Conservation (phyloP, 2,113 vertebrate genomes). For the Myotis brandtii region DNA sequence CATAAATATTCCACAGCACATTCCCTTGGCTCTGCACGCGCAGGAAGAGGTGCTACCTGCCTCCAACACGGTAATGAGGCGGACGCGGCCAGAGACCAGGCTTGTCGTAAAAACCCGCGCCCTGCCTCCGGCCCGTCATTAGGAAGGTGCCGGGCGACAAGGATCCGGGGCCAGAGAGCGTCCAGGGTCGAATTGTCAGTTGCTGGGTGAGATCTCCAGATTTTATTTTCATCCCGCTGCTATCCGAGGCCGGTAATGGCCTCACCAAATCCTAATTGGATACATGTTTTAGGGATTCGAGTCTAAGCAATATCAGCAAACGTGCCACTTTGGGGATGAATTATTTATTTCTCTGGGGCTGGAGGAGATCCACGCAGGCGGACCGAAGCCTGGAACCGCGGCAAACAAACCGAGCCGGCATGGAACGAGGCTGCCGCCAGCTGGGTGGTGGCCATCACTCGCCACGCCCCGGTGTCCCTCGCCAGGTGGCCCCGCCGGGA, state of each 20-base stretch:
- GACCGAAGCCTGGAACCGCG: neutral
- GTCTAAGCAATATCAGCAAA: conserved; percentile 69
- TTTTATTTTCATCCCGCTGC: neutral
- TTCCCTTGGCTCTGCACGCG: neutral
- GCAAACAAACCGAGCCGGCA: conserved; percentile 42
- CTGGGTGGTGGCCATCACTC: neutral
- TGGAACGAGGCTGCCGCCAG: neutral
- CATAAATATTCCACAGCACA: conserved; percentile 3
- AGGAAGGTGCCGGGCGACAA: neutral
- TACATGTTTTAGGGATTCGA: conserved; percentile 79
- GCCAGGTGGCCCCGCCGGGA: neutral
- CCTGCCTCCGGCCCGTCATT: fast-evolving
- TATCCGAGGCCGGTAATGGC: neutral
- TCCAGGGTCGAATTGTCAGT: neutral
- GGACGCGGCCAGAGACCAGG: neutral
- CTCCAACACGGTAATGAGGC: neutral
- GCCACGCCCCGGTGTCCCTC: fast-evolving
- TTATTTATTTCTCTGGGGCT: conserved; percentile 73
- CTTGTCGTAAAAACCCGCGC: fast-evolving
- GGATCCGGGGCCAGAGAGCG: fast-evolving
- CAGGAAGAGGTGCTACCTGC: neutral
- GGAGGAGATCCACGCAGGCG: neutral
- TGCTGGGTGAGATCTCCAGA: neutral
- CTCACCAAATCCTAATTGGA: conserved; percentile 80
- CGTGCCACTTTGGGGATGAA: conserved; percentile 50